Percentiles rank a stretch among this genome's conserved stretches.
phyloP scores from a whole-genome alignment of 1,140 invertebrate species.

The Aphaenogaster rudis region DNA sequence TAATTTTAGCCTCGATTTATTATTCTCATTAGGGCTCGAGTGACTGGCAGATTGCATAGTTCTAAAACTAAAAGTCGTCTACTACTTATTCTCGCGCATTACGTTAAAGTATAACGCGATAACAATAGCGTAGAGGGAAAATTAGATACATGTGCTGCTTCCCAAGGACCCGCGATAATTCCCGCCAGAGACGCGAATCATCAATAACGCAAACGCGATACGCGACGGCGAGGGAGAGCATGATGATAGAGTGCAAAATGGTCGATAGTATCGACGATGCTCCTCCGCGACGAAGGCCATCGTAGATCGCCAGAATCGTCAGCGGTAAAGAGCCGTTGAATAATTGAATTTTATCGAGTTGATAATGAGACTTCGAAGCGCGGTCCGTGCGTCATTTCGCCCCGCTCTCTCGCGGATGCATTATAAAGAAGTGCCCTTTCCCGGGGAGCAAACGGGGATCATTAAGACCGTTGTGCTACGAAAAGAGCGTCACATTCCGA shows the following conservation, averaged over 20 bases:
- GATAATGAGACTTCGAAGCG: conserved; percentile 16
- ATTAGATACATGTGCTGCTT: conserved; percentile 1
- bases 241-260: conserved; percentile 52
- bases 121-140: not conserved
- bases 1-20: not conserved
- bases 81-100: not conserved
- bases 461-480: not conserved
- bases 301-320: conserved; percentile 46
- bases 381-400: not conserved
- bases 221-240: not conserved
- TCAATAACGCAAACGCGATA: conserved; percentile 28
- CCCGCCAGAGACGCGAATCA: not conserved
- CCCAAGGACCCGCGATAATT: not conserved
- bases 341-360: conserved; percentile 74
- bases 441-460: not conserved
- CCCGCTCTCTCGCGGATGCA: not conserved
- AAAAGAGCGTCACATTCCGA: conserved; percentile 63
- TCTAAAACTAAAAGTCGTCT: not conserved
- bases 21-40: not conserved
- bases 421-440: conserved; percentile 46
- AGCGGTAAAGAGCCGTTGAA: conserved; percentile 16
- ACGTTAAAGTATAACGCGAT: not conserved
- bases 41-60: not conserved
- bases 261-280: conserved; percentile 58
- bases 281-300: conserved; percentile 26